These are phyloP conservation scores for Alectoris magna DNA, from an alignment of 2,797 vertebrate species.

Conservation along the genomic window DNA sequence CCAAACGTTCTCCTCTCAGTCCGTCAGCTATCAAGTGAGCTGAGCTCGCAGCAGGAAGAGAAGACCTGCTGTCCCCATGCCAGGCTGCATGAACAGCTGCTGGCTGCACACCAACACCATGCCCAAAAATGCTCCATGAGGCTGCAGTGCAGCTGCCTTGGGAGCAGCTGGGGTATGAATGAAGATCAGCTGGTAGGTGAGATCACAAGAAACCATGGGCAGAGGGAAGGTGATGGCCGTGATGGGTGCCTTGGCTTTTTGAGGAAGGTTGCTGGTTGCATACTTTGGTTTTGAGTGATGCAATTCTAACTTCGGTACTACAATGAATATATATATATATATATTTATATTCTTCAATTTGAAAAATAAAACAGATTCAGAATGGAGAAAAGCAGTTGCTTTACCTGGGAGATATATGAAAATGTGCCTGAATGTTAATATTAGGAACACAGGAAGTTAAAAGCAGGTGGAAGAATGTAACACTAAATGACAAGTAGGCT, in stretches of 20 bases:
- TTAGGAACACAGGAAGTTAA: not conserved
- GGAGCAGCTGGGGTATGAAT: conserved; percentile 16
- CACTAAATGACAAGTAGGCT: not conserved
- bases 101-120: not conserved
- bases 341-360: not conserved
- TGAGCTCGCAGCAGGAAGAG: not conserved
- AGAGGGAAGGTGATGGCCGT: not conserved
- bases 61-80: not conserved
- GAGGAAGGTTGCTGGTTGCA: not conserved
- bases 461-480: not conserved
- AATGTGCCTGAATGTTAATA: not conserved
- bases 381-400: not conserved
- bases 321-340: not conserved
- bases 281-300: not conserved
- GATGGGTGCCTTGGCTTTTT: not conserved
- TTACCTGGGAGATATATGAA: not conserved
- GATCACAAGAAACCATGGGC: not conserved
- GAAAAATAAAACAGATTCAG: not conserved
- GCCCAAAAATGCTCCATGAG: accelerated
- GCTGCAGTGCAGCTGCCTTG: not conserved
- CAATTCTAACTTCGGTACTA: not conserved
- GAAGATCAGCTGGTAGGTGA: not conserved
- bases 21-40: not conserved
- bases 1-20: not conserved
- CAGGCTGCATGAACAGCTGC: not conserved